Base-by-base conservation (phyloP, 2,888 invertebrate genomes). In the Leptarthrus brevirostris region DNA sequence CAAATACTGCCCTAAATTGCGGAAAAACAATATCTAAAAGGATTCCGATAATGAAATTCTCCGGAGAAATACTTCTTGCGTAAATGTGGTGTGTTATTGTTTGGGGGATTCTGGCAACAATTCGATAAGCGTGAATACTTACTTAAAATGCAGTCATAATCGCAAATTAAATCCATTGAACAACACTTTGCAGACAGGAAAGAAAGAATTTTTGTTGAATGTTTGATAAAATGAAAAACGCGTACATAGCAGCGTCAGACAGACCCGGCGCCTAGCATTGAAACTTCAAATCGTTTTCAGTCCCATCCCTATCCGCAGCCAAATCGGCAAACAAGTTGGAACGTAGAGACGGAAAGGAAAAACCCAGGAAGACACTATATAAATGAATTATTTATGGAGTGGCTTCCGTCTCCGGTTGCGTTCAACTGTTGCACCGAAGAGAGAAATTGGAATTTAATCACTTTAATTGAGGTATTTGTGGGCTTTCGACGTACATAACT, bases 341-440 rank as follows among this genome's bases (percentile, higher is more conserved):
- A 34, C 58, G 64, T 54, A 30, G 52, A 22, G 20, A 24, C 26
- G 44, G 36, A 79, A 79, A 81, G 79, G 78, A 79, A 78, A 79
- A 78, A 75, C 77, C 77, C 77, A 79, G 79, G 80, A 79, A 77
- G 75, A 76, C 77, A 77, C 77, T 77, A 77, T 76, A 81, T 80
- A 83, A 83, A 83, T 83, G 82, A 83, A 83, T 83, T 83, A 83
- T 83, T 83, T 83, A 83, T 83, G 82, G 83, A 82, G 83, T 82
- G 83, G 82, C 81, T 80, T 78, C 72, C 71, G 70, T 74, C 69
- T 64, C 74, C 79, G 78, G 74, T 73, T 52, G 75, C 75, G 73
- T 72, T 49, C 49, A 66, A 66, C 49, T 66, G 66, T 66, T 66
- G 71, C 71, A 71, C 71, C 14, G 53, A 36, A 12, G 10, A 49